These are phyloP conservation scores for Falco novaeseelandiae DNA, from an alignment of 2,797 vertebrate species.

Conservation along the genomic window DNA sequence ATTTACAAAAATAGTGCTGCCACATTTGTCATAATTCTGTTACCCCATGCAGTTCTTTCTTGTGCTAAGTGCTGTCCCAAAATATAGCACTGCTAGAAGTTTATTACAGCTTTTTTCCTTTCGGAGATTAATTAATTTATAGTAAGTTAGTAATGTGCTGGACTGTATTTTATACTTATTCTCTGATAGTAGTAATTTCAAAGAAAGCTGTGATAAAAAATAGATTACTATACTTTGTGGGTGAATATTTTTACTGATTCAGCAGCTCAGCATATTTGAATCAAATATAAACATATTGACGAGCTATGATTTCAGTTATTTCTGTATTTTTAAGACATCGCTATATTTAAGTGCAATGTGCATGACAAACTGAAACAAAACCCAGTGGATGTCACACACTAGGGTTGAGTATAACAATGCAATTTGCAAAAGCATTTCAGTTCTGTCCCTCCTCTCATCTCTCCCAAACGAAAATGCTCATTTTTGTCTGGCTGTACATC, in stretches of 20 bases:
- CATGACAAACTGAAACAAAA: not conserved
- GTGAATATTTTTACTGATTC: not conserved
- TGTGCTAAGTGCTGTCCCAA: not conserved
- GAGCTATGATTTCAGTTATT: not conserved
- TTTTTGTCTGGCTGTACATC: not conserved
- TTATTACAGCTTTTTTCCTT: not conserved
- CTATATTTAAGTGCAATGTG: not conserved
- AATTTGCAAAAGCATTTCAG: not conserved
- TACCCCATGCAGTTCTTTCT: not conserved
- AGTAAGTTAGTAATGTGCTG: not conserved
- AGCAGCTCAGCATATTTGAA: not conserved
- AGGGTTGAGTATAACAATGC: not conserved
- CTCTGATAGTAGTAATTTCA: not conserved
- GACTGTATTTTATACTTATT: not conserved
- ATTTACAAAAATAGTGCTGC: not conserved
- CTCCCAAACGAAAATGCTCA: not conserved
- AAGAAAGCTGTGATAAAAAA: not conserved
- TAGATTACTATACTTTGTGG: not conserved
- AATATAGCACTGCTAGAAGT: not conserved
- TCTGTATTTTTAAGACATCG: not conserved
- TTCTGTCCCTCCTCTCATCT: not conserved
- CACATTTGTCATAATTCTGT: not conserved
- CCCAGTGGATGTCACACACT: not conserved
- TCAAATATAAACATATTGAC: not conserved
- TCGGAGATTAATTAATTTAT: not conserved